phyloP scores from a whole-genome alignment of 2,797 vertebrate genomes.

The Cichlasoma orientale region DNA sequence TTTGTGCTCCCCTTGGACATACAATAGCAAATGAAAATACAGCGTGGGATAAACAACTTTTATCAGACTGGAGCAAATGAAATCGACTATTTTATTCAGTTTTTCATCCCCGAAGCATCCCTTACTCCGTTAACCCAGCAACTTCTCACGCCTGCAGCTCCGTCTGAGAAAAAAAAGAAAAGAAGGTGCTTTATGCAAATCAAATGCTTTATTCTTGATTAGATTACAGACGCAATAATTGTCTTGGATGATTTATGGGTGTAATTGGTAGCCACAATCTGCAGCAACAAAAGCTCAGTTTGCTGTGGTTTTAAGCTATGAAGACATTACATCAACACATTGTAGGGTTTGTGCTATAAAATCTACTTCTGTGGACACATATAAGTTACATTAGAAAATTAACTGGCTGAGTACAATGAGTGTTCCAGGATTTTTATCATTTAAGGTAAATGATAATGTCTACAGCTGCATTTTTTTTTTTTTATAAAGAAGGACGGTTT shows the following conservation, averaged over 20 bases:
- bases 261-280: slow-evolving; percentile 76
- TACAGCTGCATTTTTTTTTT: not conserved
- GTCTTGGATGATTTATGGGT: slow-evolving; percentile 78
- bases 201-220: slow-evolving; percentile 79
- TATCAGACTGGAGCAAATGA: slow-evolving; percentile 70
- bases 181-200: slow-evolving; percentile 74
- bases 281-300: slow-evolving; percentile 43
- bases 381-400: slow-evolving; percentile 50
- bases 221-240: slow-evolving; percentile 80
- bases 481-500: not conserved
- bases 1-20: slow-evolving; percentile 46
- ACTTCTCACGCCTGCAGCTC: slow-evolving; percentile 48
- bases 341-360: slow-evolving; percentile 42
- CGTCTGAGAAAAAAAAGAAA: slow-evolving; percentile 6
- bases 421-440: slow-evolving; percentile 5
- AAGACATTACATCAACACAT: slow-evolving; percentile 54
- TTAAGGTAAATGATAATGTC: slow-evolving; percentile 1
- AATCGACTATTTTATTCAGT: slow-evolving; percentile 75
- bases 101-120: slow-evolving; percentile 64
- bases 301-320: slow-evolving; percentile 48
- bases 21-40: slow-evolving; percentile 70
- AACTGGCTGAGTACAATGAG: slow-evolving; percentile 9
- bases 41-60: slow-evolving; percentile 75
- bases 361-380: slow-evolving; percentile 22
- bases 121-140: slow-evolving; percentile 38